These are phyloP conservation scores for Matsumyia berberina DNA, from an alignment of 2,888 invertebrate genomes.

Conservation along the genomic window DNA sequence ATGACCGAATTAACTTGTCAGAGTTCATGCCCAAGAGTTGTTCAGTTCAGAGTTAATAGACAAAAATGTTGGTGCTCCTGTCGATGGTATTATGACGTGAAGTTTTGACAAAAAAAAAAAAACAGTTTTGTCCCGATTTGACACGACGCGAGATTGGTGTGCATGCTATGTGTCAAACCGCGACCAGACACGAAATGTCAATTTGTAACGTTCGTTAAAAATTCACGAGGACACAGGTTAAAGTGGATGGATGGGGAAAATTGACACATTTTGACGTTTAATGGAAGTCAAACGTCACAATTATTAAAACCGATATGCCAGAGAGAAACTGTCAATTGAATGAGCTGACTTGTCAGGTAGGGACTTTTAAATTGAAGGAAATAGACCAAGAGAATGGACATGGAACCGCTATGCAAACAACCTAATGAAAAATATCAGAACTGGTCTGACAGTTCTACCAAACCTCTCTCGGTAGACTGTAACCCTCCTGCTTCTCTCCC, in stretches of 20 bases:
- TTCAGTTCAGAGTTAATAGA: conserved; percentile 27
- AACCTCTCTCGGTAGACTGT: no score
- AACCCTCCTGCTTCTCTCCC: no score
- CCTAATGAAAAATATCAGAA: no score
- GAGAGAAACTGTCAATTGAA: neutral
- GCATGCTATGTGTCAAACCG: conserved; percentile 39
- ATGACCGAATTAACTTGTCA: conserved; percentile 73
- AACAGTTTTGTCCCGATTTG: conserved; percentile 28
- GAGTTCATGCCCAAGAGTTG: conserved; percentile 37
- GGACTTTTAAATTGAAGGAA: no score
- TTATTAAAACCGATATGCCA: conserved; percentile 37
- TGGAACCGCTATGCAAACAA: no score
- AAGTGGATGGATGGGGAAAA: conserved; percentile 6
- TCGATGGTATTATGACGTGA: conserved; percentile 19
- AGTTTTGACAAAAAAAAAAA: conserved; percentile 53
- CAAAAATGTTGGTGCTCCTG: no score
- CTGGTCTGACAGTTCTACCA: no score
- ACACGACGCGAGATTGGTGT: conserved; percentile 41
- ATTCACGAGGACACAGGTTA: conserved; percentile 4
- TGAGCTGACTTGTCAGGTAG: no score
- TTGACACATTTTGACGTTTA: conserved; percentile 5
- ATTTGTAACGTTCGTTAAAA: conserved; percentile 23
- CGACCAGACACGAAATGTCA: conserved; percentile 33
- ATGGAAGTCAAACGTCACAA: conserved; percentile 15
- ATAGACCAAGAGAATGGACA: no score